Evolutionary conservation across 2,113 vertebrate species (phyloP).

Genomic region (Balaeniceps rex): DNA sequence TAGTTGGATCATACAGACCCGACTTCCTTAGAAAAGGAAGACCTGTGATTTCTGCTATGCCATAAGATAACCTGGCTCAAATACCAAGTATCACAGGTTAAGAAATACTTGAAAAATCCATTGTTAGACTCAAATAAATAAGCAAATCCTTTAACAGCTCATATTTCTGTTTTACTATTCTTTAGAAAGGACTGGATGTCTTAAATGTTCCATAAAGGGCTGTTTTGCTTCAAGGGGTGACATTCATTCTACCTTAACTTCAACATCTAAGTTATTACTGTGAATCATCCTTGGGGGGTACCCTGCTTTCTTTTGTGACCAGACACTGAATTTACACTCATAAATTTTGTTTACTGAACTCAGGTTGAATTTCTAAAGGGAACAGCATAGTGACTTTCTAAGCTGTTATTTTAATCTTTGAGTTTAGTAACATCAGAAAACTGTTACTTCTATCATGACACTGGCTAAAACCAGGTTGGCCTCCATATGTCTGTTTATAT

Average conservation of each 20-base stretch:
- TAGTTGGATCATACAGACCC: not conserved
- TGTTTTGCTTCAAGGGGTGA: not conserved
- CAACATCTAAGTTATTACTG: not conserved
- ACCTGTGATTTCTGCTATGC: not conserved
- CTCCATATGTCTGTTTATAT: not conserved
- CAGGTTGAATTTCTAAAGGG: not conserved
- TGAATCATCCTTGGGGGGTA: not conserved
- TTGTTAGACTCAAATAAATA: not conserved
- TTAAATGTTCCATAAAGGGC: not conserved
- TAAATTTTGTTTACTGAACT: not conserved
- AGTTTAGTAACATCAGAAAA: not conserved
- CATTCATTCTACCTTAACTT: not conserved
- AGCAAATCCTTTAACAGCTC: not conserved
- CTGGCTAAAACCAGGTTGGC: not conserved
- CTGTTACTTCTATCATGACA: not conserved
- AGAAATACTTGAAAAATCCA: not conserved
- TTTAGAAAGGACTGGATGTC: not conserved
- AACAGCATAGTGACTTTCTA: not conserved
- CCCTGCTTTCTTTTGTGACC: not conserved
- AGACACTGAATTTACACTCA: not conserved
- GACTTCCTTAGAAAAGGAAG: not conserved
- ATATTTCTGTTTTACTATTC: not conserved
- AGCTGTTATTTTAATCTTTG: not conserved
- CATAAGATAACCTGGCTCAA: not conserved
- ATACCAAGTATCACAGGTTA: not conserved